Percentiles rank a stretch among this genome's conserved stretches.
Conservation (phyloP, 2,888 invertebrate species). For the Acanthopleura granulata region DNA sequence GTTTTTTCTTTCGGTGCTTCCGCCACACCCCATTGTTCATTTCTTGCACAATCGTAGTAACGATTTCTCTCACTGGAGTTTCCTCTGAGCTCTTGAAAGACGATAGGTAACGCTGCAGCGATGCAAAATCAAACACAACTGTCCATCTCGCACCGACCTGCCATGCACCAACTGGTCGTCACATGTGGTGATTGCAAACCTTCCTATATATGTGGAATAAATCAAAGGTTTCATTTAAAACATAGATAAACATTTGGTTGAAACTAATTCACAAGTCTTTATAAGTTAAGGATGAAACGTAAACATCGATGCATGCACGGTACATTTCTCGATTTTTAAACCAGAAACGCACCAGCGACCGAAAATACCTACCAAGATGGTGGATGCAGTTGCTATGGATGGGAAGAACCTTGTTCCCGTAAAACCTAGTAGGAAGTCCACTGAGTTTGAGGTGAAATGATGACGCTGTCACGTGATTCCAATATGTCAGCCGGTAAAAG, state of each 20-base stretch:
- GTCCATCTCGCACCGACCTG: not conserved
- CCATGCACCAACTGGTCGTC: too few relatives aligned
- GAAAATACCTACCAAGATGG: not conserved
- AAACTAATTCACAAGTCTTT: too few relatives aligned
- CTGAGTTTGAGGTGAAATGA: not conserved
- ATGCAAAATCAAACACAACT: not conserved
- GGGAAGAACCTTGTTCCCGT: not conserved
- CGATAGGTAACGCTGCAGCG: not conserved
- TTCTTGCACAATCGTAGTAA: slow-evolving; percentile 14
- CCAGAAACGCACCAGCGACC: too few relatives aligned
- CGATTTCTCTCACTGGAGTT: not conserved
- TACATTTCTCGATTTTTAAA: too few relatives aligned
- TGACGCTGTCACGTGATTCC: slow-evolving; percentile 17
- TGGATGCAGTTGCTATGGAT: slow-evolving; percentile 10
- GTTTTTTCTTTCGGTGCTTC: slow-evolving; percentile 33
- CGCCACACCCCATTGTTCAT: slow-evolving; percentile 47
- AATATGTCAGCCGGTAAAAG: not conserved
- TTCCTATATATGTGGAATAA: too few relatives aligned
- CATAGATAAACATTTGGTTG: too few relatives aligned
- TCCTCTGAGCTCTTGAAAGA: not conserved
- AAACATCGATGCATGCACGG: too few relatives aligned
- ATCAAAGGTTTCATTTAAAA: too few relatives aligned
- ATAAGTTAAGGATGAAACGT: too few relatives aligned
- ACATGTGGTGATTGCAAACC: too few relatives aligned
- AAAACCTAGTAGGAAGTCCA: not conserved